These are phyloP conservation scores for Poecilia gillii DNA, from an alignment of 2,797 vertebrate genomes.

Conservation along the genomic window DNA sequence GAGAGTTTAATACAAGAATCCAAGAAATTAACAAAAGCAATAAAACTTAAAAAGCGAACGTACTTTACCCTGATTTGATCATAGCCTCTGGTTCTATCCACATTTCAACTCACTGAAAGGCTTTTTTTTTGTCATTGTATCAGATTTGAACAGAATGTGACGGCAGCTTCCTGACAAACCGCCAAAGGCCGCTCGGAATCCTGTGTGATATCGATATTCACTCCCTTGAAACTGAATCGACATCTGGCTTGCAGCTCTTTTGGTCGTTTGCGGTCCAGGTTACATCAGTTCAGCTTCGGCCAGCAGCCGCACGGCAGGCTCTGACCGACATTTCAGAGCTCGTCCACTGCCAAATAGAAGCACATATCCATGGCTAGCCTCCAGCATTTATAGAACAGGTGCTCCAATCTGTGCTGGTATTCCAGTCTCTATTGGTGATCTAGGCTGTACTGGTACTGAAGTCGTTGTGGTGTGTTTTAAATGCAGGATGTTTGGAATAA, in stretches of 20 bases:
- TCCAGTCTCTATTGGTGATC: background rate
- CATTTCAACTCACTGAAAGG: background rate
- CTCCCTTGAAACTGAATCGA: constrained; percentile 34
- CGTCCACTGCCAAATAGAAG: constrained; percentile 23
- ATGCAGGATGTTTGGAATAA: background rate
- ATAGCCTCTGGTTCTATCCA: background rate
- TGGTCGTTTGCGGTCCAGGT: constrained; percentile 22
- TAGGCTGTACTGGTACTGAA: background rate
- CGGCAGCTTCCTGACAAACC: constrained; percentile 33
- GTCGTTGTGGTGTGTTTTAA: background rate
- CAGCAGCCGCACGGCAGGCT: constrained; percentile 8
- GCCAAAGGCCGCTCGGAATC: constrained; percentile 5
- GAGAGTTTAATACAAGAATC: background rate
- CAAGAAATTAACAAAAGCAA: background rate
- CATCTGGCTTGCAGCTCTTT: constrained; percentile 33
- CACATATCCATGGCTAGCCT: background rate
- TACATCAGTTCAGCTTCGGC: constrained; percentile 43
- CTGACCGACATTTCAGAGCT: constrained; percentile 52
- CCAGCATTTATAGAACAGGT: constrained; percentile 18
- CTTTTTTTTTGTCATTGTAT: constrained; percentile 19
- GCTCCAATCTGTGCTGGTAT: constrained; percentile 13
- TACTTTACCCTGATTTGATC: background rate
- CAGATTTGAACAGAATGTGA: constrained; percentile 20
- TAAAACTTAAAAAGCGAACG: background rate
- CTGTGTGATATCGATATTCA: constrained; percentile 22